Percentiles rank a stretch among this genome's conserved stretches.
These are phyloP conservation scores for Lasioglossum figueresi DNA, from an alignment of 2,888 invertebrate species.

Conservation along the genomic window DNA sequence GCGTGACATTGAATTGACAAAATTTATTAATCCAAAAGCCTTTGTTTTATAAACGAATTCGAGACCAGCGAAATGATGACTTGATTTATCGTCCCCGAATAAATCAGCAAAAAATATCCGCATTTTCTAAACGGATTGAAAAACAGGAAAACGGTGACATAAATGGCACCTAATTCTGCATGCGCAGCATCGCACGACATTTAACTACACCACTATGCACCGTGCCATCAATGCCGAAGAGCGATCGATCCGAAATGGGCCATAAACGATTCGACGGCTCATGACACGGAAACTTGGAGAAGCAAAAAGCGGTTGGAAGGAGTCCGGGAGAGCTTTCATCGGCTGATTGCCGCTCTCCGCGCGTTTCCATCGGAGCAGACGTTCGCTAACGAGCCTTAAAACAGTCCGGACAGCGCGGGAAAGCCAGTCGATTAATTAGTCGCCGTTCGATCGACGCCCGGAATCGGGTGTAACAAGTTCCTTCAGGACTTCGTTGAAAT, in stretches of 20 bases:
- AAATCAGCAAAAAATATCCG: neutral
- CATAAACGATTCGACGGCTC: neutral
- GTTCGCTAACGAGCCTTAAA: conserved; percentile 10
- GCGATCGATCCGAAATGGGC: neutral
- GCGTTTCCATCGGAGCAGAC: neutral
- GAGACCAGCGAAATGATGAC: no score
- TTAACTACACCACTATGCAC: neutral
- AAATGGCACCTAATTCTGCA: neutral
- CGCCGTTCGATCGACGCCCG: neutral
- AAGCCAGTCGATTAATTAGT: conserved; percentile 4
- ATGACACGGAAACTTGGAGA: neutral
- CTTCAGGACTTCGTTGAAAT: conserved; percentile 1
- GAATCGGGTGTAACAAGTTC: conserved; percentile 10
- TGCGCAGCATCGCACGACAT: neutral
- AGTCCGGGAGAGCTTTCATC: neutral
- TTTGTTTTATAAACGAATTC: no score
- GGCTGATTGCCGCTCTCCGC: neutral
- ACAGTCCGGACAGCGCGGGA: neutral
- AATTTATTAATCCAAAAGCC: no score
- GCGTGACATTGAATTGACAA: no score
- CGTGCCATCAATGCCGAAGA: neutral
- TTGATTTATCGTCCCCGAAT: neutral
- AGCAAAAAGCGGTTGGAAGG: neutral
- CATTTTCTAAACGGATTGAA: neutral
- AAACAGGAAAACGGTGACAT: neutral